These are phyloP conservation scores for Nematopogon swammerdamellus DNA, from an alignment of 2,888 invertebrate genomes.

Conservation along the genomic window DNA sequence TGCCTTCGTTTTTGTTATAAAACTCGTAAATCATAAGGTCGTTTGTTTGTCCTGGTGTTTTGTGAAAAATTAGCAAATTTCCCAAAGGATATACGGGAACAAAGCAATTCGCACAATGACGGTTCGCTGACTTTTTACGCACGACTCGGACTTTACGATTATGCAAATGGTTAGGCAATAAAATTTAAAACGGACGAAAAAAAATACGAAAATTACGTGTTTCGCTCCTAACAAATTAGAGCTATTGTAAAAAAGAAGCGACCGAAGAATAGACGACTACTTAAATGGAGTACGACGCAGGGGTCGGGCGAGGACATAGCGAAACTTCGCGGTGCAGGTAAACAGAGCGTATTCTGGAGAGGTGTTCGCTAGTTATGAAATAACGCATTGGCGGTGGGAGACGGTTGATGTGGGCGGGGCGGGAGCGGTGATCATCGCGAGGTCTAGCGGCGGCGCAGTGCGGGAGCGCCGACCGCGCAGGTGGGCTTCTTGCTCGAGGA, in stretches of 20 bases:
- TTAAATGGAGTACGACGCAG: constrained; percentile 21
- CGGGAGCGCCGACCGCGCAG: constrained; percentile 14
- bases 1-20: not conserved
- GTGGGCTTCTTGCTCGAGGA: constrained; percentile 50
- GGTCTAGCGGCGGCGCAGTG: no score
- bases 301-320: no score
- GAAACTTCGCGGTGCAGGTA: not conserved
- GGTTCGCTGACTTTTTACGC: constrained; percentile 14
- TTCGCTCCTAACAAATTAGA: not conserved
- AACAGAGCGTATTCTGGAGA: not conserved
- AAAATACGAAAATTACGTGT: constrained; percentile 27
- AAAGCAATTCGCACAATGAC: constrained; percentile 18
- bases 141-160: constrained; percentile 36
- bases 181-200: constrained; percentile 42
- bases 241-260: not conserved
- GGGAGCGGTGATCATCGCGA: no score
- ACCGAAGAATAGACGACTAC: constrained; percentile 29
- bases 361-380: not conserved
- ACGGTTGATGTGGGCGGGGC: not conserved
- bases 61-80: constrained; percentile 31
- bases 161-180: constrained; percentile 50
- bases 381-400: not conserved
- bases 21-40: constrained; percentile 41
- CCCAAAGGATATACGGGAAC: constrained; percentile 33
- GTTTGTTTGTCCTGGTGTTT: constrained; percentile 39